Conservation (phyloP, 1,140 invertebrate species). For the Ptiloglossa arizonensis region DNA sequence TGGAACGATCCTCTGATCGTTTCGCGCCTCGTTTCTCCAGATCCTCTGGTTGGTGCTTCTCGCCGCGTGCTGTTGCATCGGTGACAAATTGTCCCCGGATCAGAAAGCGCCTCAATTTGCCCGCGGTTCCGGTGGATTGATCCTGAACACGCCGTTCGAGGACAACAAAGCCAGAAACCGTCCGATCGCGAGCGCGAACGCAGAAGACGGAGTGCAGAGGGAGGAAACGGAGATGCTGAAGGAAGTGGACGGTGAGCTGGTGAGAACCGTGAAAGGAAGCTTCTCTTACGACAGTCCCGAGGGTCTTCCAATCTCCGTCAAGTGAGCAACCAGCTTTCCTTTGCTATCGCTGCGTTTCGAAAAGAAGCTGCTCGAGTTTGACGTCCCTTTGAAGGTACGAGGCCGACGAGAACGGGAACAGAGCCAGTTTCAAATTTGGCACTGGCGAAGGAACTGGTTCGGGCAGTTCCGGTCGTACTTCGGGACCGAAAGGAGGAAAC, state of each 20-base stretch:
- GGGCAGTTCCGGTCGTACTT: not conserved
- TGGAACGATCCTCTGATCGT: not conserved
- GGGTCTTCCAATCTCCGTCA: conserved; percentile 76
- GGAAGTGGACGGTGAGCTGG: conserved; percentile 72
- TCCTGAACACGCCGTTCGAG: conserved; percentile 65
- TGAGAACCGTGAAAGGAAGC: conserved; percentile 74
- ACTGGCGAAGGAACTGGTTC: conserved; percentile 33
- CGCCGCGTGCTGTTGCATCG: conserved; percentile 30
- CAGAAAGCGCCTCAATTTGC: conserved; percentile 76
- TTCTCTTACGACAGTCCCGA: conserved; percentile 78
- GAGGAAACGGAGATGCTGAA: conserved; percentile 74
- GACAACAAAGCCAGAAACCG: conserved; percentile 46
- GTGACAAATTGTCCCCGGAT: conserved; percentile 72
- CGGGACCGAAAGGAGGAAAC: conserved; percentile 17
- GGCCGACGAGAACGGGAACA: conserved; percentile 79
- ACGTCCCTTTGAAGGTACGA: conserved; percentile 69
- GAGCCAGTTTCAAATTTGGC: conserved; percentile 78
- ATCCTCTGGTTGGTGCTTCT: conserved; percentile 49
- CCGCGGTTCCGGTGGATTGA: conserved; percentile 71
- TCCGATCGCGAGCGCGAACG: conserved; percentile 8
- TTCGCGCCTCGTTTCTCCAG: conserved; percentile 1
- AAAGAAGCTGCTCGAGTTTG: not conserved
- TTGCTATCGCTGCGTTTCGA: not conserved
- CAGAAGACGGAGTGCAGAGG: conserved; percentile 67
- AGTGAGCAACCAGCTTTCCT: conserved; percentile 65